These are phyloP conservation scores for Acanthurus tractus DNA, from an alignment of 2,797 vertebrate genomes.

Conservation along the genomic window DNA sequence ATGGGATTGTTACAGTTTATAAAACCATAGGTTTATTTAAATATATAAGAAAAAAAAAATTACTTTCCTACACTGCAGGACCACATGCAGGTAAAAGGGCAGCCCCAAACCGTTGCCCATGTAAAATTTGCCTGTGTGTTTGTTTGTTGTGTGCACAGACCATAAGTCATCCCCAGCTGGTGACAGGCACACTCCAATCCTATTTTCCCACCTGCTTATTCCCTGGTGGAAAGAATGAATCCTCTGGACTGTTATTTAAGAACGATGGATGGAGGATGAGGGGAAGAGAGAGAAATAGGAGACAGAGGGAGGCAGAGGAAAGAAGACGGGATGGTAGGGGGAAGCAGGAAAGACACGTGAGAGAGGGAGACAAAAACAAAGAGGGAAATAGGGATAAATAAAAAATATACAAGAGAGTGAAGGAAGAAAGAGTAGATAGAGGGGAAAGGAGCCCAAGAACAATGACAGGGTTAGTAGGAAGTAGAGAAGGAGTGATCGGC, in stretches of 20 bases:
- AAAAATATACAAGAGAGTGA: background rate
- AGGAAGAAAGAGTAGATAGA: background rate
- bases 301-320: background rate
- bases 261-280: slow-evolving; percentile 71
- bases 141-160: slow-evolving; percentile 43
- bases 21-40: no score
- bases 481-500: slow-evolving; percentile 39
- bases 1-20: no score
- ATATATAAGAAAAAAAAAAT: no score
- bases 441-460: background rate
- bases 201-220: slow-evolving; percentile 85
- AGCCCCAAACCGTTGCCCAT: no score
- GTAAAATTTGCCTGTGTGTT: slow-evolving; percentile 25
- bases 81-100: no score
- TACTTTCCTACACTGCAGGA: no score
- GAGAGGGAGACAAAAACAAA: slow-evolving; percentile 25
- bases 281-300: background rate
- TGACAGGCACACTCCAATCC: slow-evolving; percentile 84
- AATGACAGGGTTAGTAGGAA: slow-evolving; percentile 36
- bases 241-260: slow-evolving; percentile 89
- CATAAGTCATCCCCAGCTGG: slow-evolving; percentile 78
- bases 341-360: slow-evolving; percentile 1
- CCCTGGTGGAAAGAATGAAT: slow-evolving; percentile 88
- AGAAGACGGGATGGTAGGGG: background rate
- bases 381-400: slow-evolving; percentile 21